phyloP scores from a whole-genome alignment of 2,888 invertebrate species.

The Diarsia dahlii region DNA sequence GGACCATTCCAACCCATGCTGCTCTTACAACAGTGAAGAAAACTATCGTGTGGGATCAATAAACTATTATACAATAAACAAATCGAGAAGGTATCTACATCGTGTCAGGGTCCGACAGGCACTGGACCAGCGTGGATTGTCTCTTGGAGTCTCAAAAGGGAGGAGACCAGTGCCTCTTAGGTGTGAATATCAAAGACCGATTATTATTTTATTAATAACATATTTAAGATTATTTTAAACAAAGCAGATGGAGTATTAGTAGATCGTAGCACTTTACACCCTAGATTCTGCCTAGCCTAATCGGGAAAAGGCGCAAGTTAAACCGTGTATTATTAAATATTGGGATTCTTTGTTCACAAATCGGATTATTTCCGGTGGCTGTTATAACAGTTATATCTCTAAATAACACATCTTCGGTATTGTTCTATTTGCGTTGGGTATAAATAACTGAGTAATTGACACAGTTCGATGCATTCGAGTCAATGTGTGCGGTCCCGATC shows the following conservation, averaged over 20 bases:
- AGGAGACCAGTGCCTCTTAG: background rate
- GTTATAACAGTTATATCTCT: conserved; percentile 52
- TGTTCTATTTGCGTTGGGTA: conserved; percentile 70
- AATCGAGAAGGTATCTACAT: too few species aligned
- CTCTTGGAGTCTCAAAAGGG: background rate
- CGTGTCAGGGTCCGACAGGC: too few species aligned
- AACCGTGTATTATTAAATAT: background rate
- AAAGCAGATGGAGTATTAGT: background rate
- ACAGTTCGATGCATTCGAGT: conserved; percentile 77
- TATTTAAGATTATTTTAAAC: background rate
- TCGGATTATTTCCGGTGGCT: conserved; percentile 34
- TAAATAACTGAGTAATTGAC: conserved; percentile 83
- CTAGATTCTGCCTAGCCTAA: background rate
- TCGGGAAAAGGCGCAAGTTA: background rate
- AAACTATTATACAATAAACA: too few species aligned
- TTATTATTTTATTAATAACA: background rate
- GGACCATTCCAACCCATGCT: background rate
- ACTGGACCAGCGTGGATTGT: too few species aligned
- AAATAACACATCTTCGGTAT: conserved; percentile 62
- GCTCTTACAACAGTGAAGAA: too few species aligned
- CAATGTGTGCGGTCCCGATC: conserved; percentile 80
- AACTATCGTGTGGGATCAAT: background rate
- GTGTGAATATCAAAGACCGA: background rate
- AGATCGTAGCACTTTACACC: background rate
- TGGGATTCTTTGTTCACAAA: conserved; percentile 16